phyloP scores from a whole-genome alignment of 2,888 invertebrate species.

The Thecophora atra region DNA sequence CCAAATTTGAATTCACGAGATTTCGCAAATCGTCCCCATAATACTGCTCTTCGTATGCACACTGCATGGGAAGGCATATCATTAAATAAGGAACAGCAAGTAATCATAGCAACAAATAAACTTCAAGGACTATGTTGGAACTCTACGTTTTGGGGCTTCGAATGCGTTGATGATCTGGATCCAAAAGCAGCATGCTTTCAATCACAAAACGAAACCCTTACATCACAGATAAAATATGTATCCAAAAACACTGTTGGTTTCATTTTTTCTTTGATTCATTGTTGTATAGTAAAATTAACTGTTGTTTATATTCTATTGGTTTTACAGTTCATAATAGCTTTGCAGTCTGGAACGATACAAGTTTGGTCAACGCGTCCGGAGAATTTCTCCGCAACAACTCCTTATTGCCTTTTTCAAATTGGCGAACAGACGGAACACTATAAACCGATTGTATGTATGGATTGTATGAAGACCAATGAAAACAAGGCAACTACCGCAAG shows the following conservation, averaged over 20 bases:
- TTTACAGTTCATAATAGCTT: constrained; percentile 54
- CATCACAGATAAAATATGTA: constrained; percentile 58
- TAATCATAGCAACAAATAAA: constrained; percentile 58
- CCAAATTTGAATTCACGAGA: constrained; percentile 64
- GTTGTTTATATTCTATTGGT: background rate
- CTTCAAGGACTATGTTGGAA: constrained; percentile 60
- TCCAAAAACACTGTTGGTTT: constrained; percentile 54
- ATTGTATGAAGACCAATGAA: constrained; percentile 51
- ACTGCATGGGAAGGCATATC: constrained; percentile 60
- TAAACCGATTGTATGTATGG: constrained; percentile 57
- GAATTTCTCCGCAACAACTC: constrained; percentile 50
- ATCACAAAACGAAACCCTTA: constrained; percentile 53
- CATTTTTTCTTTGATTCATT: constrained; percentile 7
- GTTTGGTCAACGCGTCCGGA: constrained; percentile 63
- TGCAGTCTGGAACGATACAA: constrained; percentile 58
- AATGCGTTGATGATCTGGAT: constrained; percentile 47
- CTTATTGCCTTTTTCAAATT: constrained; percentile 59
- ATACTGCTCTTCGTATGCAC: constrained; percentile 56
- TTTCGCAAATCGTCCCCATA: constrained; percentile 57
- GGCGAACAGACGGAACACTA: constrained; percentile 58
- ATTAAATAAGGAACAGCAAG: constrained; percentile 51
- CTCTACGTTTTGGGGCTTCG: constrained; percentile 60
- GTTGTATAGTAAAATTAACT: background rate
- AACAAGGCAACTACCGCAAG: constrained; percentile 57
- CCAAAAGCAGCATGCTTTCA: constrained; percentile 54